Evolutionary conservation across 2,888 invertebrate species (phyloP).

Genomic region (Agrochola lota): DNA sequence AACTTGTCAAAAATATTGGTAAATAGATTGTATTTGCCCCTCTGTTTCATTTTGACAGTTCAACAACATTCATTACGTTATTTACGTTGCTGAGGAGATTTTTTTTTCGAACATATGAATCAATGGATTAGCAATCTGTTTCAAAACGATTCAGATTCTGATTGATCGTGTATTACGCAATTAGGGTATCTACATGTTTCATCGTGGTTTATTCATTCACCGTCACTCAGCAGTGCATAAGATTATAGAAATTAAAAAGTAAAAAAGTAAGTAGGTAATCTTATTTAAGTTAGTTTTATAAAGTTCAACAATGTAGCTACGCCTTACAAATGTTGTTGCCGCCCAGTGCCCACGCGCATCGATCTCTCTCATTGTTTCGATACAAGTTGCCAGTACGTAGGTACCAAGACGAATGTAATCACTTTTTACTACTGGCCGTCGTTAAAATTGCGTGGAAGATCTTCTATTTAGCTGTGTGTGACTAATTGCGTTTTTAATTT

Average conservation of each 20-base stretch:
- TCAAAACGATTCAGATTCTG: too few species aligned
- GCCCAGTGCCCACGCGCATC: constrained; percentile 80
- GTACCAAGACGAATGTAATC: constrained; percentile 65
- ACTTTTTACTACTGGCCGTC: constrained; percentile 66
- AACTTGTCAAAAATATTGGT: too few species aligned
- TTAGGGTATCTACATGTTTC: too few species aligned
- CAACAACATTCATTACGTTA: too few species aligned
- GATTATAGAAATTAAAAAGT: neutral
- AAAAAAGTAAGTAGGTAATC: neutral
- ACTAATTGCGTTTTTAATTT: constrained; percentile 15
- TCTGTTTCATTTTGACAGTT: too few species aligned
- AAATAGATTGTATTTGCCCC: too few species aligned
- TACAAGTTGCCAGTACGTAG: constrained; percentile 43
- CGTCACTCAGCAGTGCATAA: neutral
- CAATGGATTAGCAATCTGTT: too few species aligned
- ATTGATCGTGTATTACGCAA: too few species aligned
- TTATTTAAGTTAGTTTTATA: neutral
- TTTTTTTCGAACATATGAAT: too few species aligned
- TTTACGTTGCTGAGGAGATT: too few species aligned
- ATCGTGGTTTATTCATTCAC: neutral
- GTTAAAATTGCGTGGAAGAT: constrained; percentile 66
- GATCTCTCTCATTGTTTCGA: constrained; percentile 83
- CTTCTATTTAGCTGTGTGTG: constrained; percentile 26
- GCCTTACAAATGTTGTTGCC: constrained; percentile 47
- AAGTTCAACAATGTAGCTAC: constrained; percentile 27